Evolutionary conservation across 2,113 vertebrate species (phyloP).

Genomic region (Epinephelus moara): DNA sequence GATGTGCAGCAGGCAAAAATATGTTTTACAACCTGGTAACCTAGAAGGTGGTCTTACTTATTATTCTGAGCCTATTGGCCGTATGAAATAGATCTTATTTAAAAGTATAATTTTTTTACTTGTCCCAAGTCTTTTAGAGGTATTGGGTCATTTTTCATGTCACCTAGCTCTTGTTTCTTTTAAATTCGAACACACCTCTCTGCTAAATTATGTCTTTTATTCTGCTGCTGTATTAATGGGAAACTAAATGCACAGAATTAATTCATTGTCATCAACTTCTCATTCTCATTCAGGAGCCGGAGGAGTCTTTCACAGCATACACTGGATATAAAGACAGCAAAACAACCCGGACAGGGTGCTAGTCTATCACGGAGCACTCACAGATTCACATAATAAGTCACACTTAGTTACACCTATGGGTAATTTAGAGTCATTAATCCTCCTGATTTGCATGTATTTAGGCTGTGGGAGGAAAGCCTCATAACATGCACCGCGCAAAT

Average conservation of each 20-base stretch:
- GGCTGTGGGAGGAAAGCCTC: constrained; percentile 38
- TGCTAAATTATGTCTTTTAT: constrained; percentile 24
- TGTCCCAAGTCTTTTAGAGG: neutral
- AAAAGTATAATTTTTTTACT: neutral
- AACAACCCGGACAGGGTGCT: constrained; percentile 43
- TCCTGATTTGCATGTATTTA: constrained; percentile 64
- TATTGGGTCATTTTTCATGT: neutral
- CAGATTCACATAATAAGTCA: constrained; percentile 54
- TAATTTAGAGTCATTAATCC: constrained; percentile 70
- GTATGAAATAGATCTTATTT: neutral
- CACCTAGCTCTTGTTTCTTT: neutral
- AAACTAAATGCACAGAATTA: constrained; percentile 40
- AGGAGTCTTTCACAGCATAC: constrained; percentile 38
- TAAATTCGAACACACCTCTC: neutral
- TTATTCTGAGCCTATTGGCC: neutral
- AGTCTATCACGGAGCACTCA: constrained; percentile 49
- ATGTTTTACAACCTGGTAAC: constrained; percentile 10
- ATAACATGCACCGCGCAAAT: constrained; percentile 2
- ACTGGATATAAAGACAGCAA: constrained; percentile 34
- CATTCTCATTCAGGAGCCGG: constrained; percentile 53
- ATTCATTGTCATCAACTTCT: constrained; percentile 43
- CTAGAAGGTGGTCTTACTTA: neutral
- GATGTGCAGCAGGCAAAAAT: neutral
- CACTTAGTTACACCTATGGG: constrained; percentile 41
- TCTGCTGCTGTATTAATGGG: constrained; percentile 15